Conservation (phyloP, 2,113 vertebrate species). For the Smithornis capensis region DNA sequence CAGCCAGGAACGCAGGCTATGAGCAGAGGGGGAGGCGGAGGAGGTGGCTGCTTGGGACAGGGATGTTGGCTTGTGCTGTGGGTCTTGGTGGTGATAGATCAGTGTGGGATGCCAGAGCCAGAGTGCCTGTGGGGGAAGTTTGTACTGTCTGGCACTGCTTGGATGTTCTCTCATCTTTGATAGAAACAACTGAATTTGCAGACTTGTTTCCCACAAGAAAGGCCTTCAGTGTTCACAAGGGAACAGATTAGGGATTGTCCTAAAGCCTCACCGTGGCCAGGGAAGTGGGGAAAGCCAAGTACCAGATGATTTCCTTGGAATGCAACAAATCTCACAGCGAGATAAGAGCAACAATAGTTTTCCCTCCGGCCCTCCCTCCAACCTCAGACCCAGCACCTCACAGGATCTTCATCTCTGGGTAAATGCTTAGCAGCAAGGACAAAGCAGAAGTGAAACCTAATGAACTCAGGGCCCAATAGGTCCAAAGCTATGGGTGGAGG, state of each 20-base stretch:
- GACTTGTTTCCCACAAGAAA: slow-evolving; percentile 64
- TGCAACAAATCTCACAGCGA: slow-evolving; percentile 3
- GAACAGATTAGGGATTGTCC: slow-evolving; percentile 62
- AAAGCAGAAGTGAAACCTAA: not conserved
- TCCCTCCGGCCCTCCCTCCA: not conserved
- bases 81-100: slow-evolving; percentile 6
- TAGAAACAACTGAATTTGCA: slow-evolving; percentile 48
- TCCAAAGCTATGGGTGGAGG: fast-evolving
- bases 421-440: not conserved
- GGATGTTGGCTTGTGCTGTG: slow-evolving; percentile 30
- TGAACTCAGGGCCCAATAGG: not conserved
- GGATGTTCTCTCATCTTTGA: slow-evolving; percentile 62
- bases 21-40: slow-evolving; percentile 23
- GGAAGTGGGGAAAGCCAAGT: slow-evolving; percentile 17
- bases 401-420: not conserved
- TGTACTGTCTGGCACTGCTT: slow-evolving; percentile 53
- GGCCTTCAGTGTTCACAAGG: slow-evolving; percentile 49
- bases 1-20: slow-evolving; percentile 45
- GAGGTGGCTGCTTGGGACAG: not conserved
- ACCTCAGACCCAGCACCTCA: not conserved
- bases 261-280: slow-evolving; percentile 15
- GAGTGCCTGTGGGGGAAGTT: slow-evolving; percentile 55
- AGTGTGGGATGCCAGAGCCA: slow-evolving; percentile 43
- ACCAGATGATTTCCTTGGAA: slow-evolving; percentile 53
- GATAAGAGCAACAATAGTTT: slow-evolving; percentile 54